These are phyloP conservation scores for Equus przewalskii DNA, from an alignment of 2,113 vertebrate genomes.

Conservation along the genomic window DNA sequence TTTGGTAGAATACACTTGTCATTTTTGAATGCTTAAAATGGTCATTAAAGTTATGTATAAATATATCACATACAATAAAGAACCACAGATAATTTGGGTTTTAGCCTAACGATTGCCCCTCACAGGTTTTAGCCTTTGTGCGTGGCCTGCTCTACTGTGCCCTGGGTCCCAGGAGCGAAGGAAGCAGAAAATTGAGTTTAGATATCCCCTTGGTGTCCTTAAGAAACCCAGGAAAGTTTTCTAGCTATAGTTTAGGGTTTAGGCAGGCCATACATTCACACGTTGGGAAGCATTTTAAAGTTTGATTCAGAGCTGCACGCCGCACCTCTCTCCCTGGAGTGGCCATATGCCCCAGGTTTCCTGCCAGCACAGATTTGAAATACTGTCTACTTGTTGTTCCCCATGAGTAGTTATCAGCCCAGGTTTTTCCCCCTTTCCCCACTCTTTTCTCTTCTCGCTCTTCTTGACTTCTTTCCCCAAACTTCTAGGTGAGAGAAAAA, in stretches of 20 bases:
- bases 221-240: neutral
- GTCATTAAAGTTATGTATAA: neutral
- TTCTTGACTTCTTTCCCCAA: neutral
- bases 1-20: neutral
- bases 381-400: neutral
- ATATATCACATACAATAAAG: neutral
- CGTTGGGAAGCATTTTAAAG: neutral
- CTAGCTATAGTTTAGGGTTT: neutral
- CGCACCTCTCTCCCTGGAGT: neutral
- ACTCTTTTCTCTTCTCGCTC: neutral
- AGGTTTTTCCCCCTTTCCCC: neutral
- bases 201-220: neutral
- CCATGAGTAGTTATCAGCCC: neutral
- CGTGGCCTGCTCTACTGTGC: neutral
- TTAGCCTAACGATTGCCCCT: neutral
- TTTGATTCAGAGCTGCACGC: neutral
- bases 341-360: conserved; percentile 22
- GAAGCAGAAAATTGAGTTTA: neutral
- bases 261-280: neutral
- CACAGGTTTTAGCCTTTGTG: neutral
- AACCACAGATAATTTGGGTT: neutral
- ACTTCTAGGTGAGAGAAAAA: neutral
- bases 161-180: neutral
- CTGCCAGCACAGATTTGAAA: conserved; percentile 41
- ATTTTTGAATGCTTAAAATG: neutral